Base-by-base conservation (phyloP, 2,888 invertebrate genomes). In the Yponomeuta evonymella region DNA sequence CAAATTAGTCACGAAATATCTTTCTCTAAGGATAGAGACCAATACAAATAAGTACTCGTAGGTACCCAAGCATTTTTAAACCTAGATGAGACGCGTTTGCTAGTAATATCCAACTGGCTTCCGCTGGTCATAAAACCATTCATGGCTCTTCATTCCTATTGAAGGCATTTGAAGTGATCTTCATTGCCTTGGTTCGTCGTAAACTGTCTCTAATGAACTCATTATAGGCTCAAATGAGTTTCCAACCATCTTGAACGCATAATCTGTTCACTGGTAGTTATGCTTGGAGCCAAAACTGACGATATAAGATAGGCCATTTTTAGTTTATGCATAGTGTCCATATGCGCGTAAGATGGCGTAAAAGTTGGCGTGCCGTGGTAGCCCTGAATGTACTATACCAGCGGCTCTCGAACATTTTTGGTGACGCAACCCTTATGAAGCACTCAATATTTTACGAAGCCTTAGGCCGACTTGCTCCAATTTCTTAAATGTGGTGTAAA, bases 181-280 rank as follows among this genome's bases (percentile, higher is more conserved):
- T 58, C 51, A 58, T 58, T 30, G 65, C 29, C 65, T 30, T 65
- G 33, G 51, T 15, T 65, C 4, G 29, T 65, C 65, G 65, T 29
- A 65, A 65, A 30, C 65, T 65, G 11, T 65, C 33, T 33, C 65
- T 65, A 33, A 65, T 65, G n/a, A 65, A 29, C 65, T 12, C 64
- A 64, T 65, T 33, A 33, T 12, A 1, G 4, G 65, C 30, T 12
- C 9, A 30, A 30, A 65, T 33, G 29, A 30, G 51, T 15, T 65
- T 65, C 11, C 11, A 64, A 65, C 29, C 65, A 65, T 29, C 33
- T 65, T 65, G 65, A 30, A 12, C 12, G 12, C 65, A 65, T 65
- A 65, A 65, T 29, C n/a, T 29, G 33, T 33, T 23, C 30, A 1
- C 29, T 65, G 30, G 1, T 29, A 29, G 30, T 65, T 6, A 29